A percentile compares a stretch with the other conserved stretches of the same genome.
These are phyloP conservation scores for Elysia chlorotica DNA, from an alignment of 1,140 invertebrate species.

Conservation along the genomic window DNA sequence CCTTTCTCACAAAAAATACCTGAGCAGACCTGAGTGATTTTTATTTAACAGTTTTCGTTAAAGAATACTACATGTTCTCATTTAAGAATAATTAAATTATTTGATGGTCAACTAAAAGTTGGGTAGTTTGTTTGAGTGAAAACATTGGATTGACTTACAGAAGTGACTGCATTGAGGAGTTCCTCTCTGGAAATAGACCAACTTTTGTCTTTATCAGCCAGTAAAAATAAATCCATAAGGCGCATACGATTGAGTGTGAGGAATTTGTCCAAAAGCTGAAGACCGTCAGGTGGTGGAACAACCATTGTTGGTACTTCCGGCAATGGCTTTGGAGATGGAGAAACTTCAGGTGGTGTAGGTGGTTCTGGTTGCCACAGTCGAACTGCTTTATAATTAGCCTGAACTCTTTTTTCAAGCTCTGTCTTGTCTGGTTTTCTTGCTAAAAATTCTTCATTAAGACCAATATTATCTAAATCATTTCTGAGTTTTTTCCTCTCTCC, in stretches of 20 bases:
- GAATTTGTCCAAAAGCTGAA: constrained; percentile 49
- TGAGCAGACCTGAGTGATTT: too few species aligned
- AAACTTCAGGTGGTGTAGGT: constrained; percentile 21
- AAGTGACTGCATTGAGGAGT: constrained; percentile 44
- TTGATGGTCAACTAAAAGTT: too few species aligned
- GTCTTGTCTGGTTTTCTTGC: constrained; percentile 52
- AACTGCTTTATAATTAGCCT: constrained; percentile 28
- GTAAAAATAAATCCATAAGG: constrained; percentile 53
- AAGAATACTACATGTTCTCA: too few species aligned
- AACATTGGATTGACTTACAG: constrained; percentile 37
- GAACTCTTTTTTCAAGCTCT: constrained; percentile 46
- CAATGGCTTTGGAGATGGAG: constrained; percentile 23
- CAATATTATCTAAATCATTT: constrained; percentile 49
- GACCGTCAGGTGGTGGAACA: constrained; percentile 46
- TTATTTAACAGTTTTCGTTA: too few species aligned
- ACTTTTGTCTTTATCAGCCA: constrained; percentile 54
- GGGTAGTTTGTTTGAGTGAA: background rate
- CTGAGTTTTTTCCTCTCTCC: constrained; percentile 48
- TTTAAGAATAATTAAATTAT: too few species aligned
- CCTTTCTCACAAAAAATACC: too few species aligned
- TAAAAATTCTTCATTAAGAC: constrained; percentile 49
- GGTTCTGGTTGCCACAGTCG: constrained; percentile 20
- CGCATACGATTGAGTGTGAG: constrained; percentile 48
- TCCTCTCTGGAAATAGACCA: constrained; percentile 54
- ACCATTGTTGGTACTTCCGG: constrained; percentile 7